These are phyloP conservation scores for Centropristis striata DNA, from an alignment of 2,113 vertebrate species.

Conservation along the genomic window DNA sequence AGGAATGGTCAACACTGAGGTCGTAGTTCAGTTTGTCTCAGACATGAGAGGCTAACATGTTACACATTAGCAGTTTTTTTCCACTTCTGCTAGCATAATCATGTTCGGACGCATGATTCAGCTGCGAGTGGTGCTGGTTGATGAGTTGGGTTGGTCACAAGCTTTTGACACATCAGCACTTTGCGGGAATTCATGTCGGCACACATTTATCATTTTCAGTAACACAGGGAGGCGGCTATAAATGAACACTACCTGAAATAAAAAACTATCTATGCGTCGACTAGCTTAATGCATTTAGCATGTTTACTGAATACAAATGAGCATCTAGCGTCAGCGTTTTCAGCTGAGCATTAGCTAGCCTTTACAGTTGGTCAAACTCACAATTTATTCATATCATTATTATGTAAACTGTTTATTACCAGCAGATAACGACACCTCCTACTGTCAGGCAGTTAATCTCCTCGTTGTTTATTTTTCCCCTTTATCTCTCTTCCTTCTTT, in stretches of 20 bases:
- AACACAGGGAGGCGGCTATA: not conserved
- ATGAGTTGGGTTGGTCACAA: constrained; percentile 39
- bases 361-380: not conserved
- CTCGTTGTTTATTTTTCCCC: not conserved
- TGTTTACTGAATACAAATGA: constrained; percentile 20
- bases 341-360: not conserved
- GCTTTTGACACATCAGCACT: constrained; percentile 73
- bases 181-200: constrained; percentile 7
- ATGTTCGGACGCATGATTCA: constrained; percentile 53
- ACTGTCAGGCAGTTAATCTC: too few species aligned
- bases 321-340: constrained; percentile 39
- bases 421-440: not conserved
- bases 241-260: not conserved
- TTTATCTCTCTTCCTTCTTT: not conserved
- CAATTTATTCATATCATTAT: not conserved
- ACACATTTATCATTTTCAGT: not conserved
- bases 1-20: too few species aligned
- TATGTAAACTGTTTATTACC: constrained; percentile 16
- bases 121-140: not conserved
- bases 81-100: not conserved
- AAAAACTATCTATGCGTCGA: not conserved
- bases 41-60: not conserved
- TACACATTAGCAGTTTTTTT: constrained; percentile 7
- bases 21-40: not conserved
- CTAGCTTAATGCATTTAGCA: constrained; percentile 14